These are phyloP conservation scores for Triplophysa rosa DNA, from an alignment of 2,113 vertebrate species.

Conservation along the genomic window DNA sequence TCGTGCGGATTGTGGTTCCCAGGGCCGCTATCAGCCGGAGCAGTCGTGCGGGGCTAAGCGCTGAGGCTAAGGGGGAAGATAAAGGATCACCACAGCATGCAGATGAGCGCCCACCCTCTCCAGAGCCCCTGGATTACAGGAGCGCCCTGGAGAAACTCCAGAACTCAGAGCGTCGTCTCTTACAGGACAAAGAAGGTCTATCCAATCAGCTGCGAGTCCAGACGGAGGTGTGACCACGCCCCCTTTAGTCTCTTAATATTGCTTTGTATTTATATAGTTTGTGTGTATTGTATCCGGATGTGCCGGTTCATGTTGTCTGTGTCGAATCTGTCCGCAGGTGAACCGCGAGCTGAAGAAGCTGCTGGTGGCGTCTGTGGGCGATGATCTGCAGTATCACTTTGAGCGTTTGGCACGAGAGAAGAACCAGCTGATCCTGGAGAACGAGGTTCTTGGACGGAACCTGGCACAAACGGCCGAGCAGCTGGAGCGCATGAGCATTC, in stretches of 20 bases:
- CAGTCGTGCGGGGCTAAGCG: slow-evolving; percentile 47
- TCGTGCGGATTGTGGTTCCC: slow-evolving; percentile 89
- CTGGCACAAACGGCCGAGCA: slow-evolving; percentile 86
- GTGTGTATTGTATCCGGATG: neutral
- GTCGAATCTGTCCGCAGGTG: slow-evolving; percentile 72
- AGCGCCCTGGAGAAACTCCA: slow-evolving; percentile 82
- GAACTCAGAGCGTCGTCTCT: slow-evolving; percentile 87
- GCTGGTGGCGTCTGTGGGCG: slow-evolving; percentile 92
- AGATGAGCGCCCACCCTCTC: slow-evolving; percentile 71
- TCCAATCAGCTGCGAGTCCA: slow-evolving; percentile 91
- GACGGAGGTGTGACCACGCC: slow-evolving; percentile 82
- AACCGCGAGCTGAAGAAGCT: slow-evolving; percentile 96
- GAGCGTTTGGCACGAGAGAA: slow-evolving; percentile 92
- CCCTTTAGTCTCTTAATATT: no score
- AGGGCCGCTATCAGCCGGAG: slow-evolving; percentile 83
- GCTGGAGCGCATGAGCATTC: slow-evolving; percentile 93
- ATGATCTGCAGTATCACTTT: slow-evolving; percentile 96
- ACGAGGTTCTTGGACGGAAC: slow-evolving; percentile 82
- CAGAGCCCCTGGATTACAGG: slow-evolving; percentile 80
- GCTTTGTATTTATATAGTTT: neutral
- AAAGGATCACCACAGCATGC: slow-evolving; percentile 66
- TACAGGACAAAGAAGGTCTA: slow-evolving; percentile 97
- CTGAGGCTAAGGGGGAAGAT: slow-evolving; percentile 75
- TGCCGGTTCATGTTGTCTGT: neutral
- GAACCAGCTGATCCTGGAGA: slow-evolving; percentile 93